These are phyloP conservation scores for Hypotaenidia philippensis DNA, from an alignment of 2,797 vertebrate genomes.

Conservation along the genomic window DNA sequence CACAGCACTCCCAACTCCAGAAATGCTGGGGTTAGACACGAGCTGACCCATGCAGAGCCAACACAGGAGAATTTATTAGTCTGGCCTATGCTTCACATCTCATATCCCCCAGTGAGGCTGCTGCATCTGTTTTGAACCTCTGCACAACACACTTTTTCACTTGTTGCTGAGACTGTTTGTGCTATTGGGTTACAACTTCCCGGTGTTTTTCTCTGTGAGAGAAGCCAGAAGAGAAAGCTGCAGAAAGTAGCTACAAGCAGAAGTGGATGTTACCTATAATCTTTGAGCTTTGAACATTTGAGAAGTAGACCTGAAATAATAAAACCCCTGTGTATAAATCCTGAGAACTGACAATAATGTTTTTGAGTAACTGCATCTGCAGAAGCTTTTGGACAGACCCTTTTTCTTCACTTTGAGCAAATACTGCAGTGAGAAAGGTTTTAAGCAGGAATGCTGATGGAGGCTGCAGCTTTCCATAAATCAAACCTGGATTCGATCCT, in stretches of 20 bases:
- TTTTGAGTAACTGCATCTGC: neutral
- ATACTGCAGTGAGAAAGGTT: neutral
- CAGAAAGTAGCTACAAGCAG: neutral
- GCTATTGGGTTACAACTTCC: conserved; percentile 32
- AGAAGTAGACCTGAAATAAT: neutral
- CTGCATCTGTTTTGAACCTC: conserved; percentile 42
- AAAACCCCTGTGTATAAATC: neutral
- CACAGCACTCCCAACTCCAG: neutral
- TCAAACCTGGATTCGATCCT: neutral
- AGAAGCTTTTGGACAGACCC: neutral
- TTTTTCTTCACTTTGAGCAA: neutral
- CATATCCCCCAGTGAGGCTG: neutral
- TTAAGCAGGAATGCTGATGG: neutral
- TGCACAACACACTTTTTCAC: neutral
- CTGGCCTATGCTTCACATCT: conserved; percentile 21
- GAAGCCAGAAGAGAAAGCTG: neutral
- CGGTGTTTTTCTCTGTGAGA: neutral
- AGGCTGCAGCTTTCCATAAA: neutral
- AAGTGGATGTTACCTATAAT: neutral
- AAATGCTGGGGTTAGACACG: neutral
- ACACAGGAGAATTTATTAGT: conserved; percentile 47
- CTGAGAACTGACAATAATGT: neutral
- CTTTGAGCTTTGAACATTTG: neutral
- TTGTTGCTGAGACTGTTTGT: conserved; percentile 39
- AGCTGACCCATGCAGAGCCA: conserved; percentile 10